phyloP scores from a whole-genome alignment of 2,888 invertebrate genomes.

The Eubasilissa splendida region DNA sequence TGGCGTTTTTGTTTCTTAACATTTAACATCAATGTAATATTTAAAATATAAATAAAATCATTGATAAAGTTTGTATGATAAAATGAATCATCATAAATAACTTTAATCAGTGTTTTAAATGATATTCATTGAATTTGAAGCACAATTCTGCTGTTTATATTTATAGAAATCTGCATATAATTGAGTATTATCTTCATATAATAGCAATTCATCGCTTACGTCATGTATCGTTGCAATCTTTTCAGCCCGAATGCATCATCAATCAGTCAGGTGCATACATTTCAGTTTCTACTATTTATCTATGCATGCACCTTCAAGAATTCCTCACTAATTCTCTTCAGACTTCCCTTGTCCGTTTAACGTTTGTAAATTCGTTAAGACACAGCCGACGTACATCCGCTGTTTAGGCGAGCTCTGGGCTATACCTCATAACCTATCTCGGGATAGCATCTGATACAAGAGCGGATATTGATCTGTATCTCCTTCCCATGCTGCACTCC shows the following conservation, averaged over 20 bases:
- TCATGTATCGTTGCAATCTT: not conserved
- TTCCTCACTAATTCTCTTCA: constrained; percentile 32
- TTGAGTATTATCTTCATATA: not conserved
- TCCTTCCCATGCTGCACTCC: constrained; percentile 41
- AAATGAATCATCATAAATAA: too few relatives aligned
- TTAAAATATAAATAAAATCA: too few relatives aligned
- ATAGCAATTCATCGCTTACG: not conserved
- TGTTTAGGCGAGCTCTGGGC: constrained; percentile 45
- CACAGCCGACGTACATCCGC: constrained; percentile 41
- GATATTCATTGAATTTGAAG: too few relatives aligned
- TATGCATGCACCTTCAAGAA: constrained; percentile 8
- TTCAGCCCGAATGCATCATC: constrained; percentile 8
- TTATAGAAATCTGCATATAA: not conserved
- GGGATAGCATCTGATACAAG: constrained; percentile 38
- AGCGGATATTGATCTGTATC: constrained; percentile 44
- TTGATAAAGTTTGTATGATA: too few relatives aligned
- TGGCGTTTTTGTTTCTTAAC: too few relatives aligned
- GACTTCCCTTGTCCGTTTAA: constrained; percentile 41
- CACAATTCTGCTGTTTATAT: not conserved
- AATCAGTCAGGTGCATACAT: constrained; percentile 33
- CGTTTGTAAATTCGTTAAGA: constrained; percentile 43
- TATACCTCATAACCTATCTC: constrained; percentile 54
- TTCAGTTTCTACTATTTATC: constrained; percentile 32
- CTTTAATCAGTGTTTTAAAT: too few relatives aligned
- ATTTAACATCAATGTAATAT: too few relatives aligned